Base-by-base conservation (phyloP, 1,140 invertebrate species). In the Trichonephila inaurata region DNA sequence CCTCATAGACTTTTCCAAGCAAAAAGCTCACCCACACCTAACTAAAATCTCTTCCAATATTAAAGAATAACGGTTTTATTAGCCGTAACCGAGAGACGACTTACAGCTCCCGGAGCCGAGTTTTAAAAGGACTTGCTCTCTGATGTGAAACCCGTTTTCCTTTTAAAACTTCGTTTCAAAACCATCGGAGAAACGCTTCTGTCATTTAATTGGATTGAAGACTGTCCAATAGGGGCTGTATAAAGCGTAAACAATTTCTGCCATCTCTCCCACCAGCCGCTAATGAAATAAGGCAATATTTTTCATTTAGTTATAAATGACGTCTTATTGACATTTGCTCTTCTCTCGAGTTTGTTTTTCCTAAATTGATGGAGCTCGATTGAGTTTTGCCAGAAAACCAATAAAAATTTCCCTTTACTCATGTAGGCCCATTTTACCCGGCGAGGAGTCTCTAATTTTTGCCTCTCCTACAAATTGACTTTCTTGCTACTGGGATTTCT, bases 231-330 rank as follows among this genome's bases (percentile, higher is more conserved):
- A 66, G 64, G 24, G 89, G 40, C 28, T 64, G n/a, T 81, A 40
- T 40, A 90, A 90, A 91, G 90, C 90, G 83, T 92, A 86, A 87
- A 92, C 83, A 92, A 87, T 92, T 87, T 69, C 81, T 33, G 86
- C 24, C 10, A 88, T 40, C 51, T 64, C 60, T 62, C 64, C 72
- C 72, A 33, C 28, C 72, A 64, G 33, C 24, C 83, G 77, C 85
- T 88, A 93, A 93, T 77, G 92, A 93, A 93, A 88, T 92, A 61
- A 92, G 83, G 83, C 81, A 92, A 92, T 88, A 88, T 88, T 93
- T 93, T 93, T 89, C 92, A 89, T 89, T 93, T 82, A 82, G 66
- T 88, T 92, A 92, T 66, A 66, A 85, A 85, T 92, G 64, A 93
- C 86, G 40, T 88, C 28, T 69, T 93, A 87, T 93, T 93, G 85